Percentiles rank a stretch among this genome's conserved stretches.
Evolutionary conservation across 2,797 vertebrate genomes (phyloP).

Genomic region (Cyclopterus lumpus): DNA sequence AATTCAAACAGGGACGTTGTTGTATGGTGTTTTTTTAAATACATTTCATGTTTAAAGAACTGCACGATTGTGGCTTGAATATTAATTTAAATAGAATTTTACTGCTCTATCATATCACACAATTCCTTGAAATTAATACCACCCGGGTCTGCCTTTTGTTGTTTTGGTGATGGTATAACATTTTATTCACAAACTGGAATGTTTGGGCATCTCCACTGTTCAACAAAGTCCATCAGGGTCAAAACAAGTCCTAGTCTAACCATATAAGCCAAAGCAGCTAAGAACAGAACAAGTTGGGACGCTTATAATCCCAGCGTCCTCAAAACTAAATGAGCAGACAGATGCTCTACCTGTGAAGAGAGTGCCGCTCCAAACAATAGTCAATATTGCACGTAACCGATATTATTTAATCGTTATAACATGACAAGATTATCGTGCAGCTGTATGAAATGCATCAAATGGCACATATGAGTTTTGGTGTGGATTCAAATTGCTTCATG

Average conservation of each 20-base stretch:
- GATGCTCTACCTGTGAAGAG: background rate
- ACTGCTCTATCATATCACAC: no score
- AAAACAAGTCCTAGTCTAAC: background rate
- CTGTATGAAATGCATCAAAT: no score
- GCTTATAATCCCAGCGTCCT: background rate
- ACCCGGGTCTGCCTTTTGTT: no score
- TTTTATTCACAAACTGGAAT: background rate
- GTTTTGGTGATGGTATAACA: no score
- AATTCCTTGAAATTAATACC: background rate
- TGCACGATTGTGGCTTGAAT: background rate
- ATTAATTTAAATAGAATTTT: background rate
- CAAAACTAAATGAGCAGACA: background rate
- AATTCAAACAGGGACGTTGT: background rate
- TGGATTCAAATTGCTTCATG: no score
- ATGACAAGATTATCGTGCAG: no score
- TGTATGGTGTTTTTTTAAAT: background rate
- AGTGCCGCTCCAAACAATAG: background rate
- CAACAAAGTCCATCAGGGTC: background rate
- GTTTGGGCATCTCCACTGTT: background rate
- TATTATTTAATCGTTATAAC: background rate
- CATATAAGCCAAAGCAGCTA: background rate
- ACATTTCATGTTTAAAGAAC: background rate
- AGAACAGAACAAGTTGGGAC: no score
- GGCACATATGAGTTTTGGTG: no score
- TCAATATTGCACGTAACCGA: background rate